phyloP scores from a whole-genome alignment of 2,888 invertebrate species.

The Lampropteryx suffumata region DNA sequence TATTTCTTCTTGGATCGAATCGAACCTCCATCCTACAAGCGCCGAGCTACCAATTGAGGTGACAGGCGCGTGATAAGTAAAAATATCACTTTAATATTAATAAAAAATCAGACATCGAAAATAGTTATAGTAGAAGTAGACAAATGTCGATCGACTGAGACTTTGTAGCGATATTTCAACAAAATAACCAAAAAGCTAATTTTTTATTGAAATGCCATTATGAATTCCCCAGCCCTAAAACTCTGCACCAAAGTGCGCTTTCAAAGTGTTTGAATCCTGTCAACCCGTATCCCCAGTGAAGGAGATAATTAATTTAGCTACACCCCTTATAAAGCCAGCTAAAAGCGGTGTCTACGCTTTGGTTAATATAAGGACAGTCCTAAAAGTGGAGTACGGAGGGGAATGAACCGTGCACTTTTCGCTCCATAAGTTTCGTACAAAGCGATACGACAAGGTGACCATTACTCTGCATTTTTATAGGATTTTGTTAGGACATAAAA shows the following conservation, averaged over 20 bases:
- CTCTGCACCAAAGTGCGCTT: neutral
- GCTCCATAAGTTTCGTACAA: conserved; percentile 37
- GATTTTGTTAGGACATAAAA: conserved; percentile 16
- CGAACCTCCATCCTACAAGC: too few species aligned
- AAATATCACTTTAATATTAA: too few species aligned
- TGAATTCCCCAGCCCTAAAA: too few species aligned
- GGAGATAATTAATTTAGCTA: conserved; percentile 25
- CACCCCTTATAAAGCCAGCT: conserved; percentile 20
- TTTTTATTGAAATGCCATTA: too few species aligned
- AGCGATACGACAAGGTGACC: conserved; percentile 31
- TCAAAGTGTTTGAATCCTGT: conserved; percentile 8
- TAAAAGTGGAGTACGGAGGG: conserved; percentile 23
- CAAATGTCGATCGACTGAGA: too few species aligned
- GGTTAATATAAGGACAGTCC: conserved; percentile 22
- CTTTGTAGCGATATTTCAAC: too few species aligned
- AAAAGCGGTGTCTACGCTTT: conserved; percentile 24
- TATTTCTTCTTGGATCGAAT: too few species aligned
- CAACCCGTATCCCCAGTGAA: conserved; percentile 11
- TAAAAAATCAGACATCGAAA: too few species aligned
- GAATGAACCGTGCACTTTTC: conserved; percentile 35
- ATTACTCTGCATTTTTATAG: conserved; percentile 18
- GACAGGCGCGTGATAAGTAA: too few species aligned
- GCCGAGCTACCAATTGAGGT: too few species aligned
- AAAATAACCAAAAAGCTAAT: too few species aligned
- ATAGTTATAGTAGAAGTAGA: too few species aligned